Evolutionary conservation across 1,140 invertebrate species (phyloP).

Genomic region (Aphelinus atriplicis): DNA sequence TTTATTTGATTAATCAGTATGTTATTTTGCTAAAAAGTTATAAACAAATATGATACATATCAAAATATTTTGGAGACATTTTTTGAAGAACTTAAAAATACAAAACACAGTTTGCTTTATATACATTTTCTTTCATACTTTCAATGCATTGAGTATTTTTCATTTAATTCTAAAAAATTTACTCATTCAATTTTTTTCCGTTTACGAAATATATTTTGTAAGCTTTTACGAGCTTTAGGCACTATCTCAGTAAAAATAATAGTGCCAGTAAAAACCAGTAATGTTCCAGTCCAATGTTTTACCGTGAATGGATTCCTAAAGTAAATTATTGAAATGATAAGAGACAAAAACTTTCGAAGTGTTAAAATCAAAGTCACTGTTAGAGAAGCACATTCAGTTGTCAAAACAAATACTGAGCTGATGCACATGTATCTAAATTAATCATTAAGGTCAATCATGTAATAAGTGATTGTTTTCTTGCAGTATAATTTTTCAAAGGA

Average conservation of each 20-base stretch:
- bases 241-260: constrained; percentile 88
- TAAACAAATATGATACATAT: too few species aligned
- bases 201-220: constrained; percentile 27
- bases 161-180: background rate
- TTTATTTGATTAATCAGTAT: too few species aligned
- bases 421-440: constrained; percentile 84
- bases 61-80: too few species aligned
- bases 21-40: too few species aligned
- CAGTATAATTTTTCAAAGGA: constrained; percentile 56
- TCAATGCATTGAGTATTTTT: too few species aligned
- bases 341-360: constrained; percentile 92
- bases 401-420: constrained; percentile 92
- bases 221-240: constrained; percentile 50
- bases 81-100: too few species aligned
- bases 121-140: too few species aligned
- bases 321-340: constrained; percentile 95
- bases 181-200: constrained; percentile 49
- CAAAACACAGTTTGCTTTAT: too few species aligned
- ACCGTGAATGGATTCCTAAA: constrained; percentile 95
- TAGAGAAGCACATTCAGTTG: constrained; percentile 91
- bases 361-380: constrained; percentile 97
- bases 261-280: constrained; percentile 92
- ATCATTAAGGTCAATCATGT: constrained; percentile 42
- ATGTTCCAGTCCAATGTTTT: constrained; percentile 92
- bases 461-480: too few species aligned